Evolutionary conservation across 2,797 vertebrate species (phyloP).

Genomic region (Microcaecilia unicolor): DNA sequence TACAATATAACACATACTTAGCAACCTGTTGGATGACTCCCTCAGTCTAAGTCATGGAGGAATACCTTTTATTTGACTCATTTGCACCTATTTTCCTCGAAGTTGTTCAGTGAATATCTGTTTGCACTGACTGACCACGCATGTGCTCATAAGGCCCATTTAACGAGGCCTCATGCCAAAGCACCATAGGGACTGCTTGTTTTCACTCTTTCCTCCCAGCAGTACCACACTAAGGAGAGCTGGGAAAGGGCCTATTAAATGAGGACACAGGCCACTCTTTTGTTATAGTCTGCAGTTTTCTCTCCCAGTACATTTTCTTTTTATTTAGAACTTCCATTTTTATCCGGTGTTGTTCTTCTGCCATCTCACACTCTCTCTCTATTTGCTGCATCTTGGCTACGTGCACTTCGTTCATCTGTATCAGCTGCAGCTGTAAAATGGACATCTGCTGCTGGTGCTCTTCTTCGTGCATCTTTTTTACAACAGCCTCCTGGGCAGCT

Average conservation of each 20-base stretch:
- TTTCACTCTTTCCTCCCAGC: constrained; percentile 2
- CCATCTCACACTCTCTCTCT: constrained; percentile 68
- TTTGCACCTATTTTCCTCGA: constrained; percentile 9
- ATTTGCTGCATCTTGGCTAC: constrained; percentile 72
- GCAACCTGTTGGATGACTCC: too few species aligned
- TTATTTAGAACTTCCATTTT: constrained; percentile 73
- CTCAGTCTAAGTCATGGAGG: too few species aligned
- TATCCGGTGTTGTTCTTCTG: constrained; percentile 67
- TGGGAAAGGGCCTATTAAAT: constrained; percentile 67
- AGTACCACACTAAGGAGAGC: constrained; percentile 43
- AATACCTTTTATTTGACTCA: constrained; percentile 4
- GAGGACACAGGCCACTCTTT: constrained; percentile 70
- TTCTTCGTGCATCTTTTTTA: constrained; percentile 69
- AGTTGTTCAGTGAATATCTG: background rate
- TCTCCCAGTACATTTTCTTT: constrained; percentile 75
- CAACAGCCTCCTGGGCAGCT: constrained; percentile 59
- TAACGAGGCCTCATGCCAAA: constrained; percentile 25
- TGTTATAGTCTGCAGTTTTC: constrained; percentile 65
- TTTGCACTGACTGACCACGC: constrained; percentile 6
- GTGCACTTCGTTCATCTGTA: constrained; percentile 70
- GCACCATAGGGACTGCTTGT: constrained; percentile 8
- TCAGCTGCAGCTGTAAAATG: constrained; percentile 63
- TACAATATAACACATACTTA: too few species aligned
- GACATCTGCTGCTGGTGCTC: constrained; percentile 71
- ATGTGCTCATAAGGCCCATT: constrained; percentile 9